Base-by-base conservation (phyloP, 2,113 vertebrate genomes). In the Gallinago media region DNA sequence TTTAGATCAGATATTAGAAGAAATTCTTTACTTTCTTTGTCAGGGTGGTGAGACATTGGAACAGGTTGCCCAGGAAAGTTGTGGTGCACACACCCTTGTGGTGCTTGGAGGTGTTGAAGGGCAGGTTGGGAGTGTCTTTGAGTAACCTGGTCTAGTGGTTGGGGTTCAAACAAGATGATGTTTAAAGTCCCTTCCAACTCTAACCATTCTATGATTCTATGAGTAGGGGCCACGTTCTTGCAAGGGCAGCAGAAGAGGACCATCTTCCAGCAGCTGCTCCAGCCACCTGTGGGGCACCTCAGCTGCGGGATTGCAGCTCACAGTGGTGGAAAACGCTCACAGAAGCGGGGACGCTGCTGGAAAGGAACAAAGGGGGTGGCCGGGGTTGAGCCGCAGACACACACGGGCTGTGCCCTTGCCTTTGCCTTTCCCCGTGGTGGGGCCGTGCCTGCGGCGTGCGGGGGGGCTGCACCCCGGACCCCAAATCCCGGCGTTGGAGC, bases 361-460 rank as follows among this genome's bases (percentile, higher is more conserved):
- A 2, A 25, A 22, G 65, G 73, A 40, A 27, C 76, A 12, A 19
- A 26, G 42, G 27, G 38, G 68, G 31, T 3, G 12, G 34, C 42
- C 9, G 21, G 26, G 32, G 6, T 2, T 34, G 56, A 19, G 63
- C 67, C 0, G 36, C 66, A 47, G 65, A 19, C 4, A 4, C 21
- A 3, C 3, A 3, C 4, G 15, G 47, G 44, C 52, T 15, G 0
- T 26, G 46, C 66, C 55, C 65, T 58, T 22, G 50, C 42, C 38
- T 67, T n/a, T 7, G n/a, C 56, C 0, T 36, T 65, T 56, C n/a
- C 12, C 40, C 15, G 0, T 1, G 13, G 25, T 1, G 49, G 21
- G 21, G 31, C 15, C 12, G 38, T 38, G 38, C 38, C 38, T 38
- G 38, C 38, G 38, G 38, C 38, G 38, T 38, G 38, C 38, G 38